Evolutionary conservation across 2,888 invertebrate species (phyloP).

Genomic region (Corbicula japonica): DNA sequence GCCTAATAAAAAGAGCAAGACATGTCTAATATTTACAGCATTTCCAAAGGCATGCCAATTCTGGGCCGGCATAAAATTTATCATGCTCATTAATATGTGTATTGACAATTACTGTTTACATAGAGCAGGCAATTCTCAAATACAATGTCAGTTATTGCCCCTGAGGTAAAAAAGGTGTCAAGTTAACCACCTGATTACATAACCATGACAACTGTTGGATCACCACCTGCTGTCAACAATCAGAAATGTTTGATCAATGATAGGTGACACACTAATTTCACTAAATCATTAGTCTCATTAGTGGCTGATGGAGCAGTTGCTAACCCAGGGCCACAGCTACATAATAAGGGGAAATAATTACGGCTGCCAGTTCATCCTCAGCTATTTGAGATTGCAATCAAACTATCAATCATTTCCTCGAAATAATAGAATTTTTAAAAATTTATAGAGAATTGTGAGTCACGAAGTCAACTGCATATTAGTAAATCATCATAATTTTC

Average conservation of each 20-base stretch:
- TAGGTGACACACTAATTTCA: constrained; percentile 31
- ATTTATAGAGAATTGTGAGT: too few species aligned
- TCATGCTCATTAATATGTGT: background rate
- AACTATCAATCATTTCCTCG: too few species aligned
- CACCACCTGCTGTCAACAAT: constrained; percentile 39
- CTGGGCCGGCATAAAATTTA: background rate
- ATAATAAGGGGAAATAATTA: too few species aligned
- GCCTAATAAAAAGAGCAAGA: too few species aligned
- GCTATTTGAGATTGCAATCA: too few species aligned
- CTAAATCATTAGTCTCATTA: constrained; percentile 33
- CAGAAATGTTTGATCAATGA: constrained; percentile 30
- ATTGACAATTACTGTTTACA: background rate
- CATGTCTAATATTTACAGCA: too few species aligned
- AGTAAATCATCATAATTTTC: too few species aligned
- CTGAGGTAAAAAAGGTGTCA: constrained; percentile 37
- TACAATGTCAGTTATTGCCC: constrained; percentile 17
- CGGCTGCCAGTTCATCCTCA: too few species aligned
- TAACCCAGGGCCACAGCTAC: too few species aligned
- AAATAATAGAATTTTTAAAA: too few species aligned
- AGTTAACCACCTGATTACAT: constrained; percentile 31
- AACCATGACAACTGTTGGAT: constrained; percentile 35
- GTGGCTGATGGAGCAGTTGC: constrained; percentile 15
- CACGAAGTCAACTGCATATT: too few species aligned
- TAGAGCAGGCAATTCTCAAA: constrained; percentile 12
- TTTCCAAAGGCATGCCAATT: too few species aligned